Conservation (phyloP, 1,140 invertebrate genomes). For the Hestina assimilis region DNA sequence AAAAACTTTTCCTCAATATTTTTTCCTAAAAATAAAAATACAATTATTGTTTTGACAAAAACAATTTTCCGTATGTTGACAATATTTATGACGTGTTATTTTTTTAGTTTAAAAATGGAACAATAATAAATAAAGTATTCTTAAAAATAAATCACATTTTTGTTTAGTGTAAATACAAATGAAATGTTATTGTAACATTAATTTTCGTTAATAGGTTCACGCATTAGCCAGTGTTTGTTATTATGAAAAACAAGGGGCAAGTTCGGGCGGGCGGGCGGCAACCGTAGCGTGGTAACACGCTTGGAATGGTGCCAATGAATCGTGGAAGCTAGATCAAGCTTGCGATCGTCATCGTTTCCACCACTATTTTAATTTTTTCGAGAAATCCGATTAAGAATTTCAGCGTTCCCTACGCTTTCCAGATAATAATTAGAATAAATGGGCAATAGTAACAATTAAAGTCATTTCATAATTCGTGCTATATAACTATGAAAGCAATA, state of each 20-base stretch:
- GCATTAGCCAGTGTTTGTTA: conserved; percentile 37
- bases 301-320: conserved; percentile 57
- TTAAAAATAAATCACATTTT: not conserved
- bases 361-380: not conserved
- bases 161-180: not conserved
- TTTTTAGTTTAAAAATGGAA: no score
- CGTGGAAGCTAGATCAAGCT: conserved; percentile 45
- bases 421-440: no score
- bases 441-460: no score
- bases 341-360: conserved; percentile 49
- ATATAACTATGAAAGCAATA: no score
- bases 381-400: not conserved
- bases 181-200: conserved; percentile 5
- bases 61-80: no score
- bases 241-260: conserved; percentile 37
- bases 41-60: no score
- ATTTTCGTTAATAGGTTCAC: conserved; percentile 10
- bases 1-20: no score
- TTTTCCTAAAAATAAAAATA: no score
- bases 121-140: no score
- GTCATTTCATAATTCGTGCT: no score
- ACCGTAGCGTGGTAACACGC: conserved; percentile 46
- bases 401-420: no score
- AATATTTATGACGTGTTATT: no score
- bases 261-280: conserved; percentile 35